Evolutionary conservation across 2,113 vertebrate species (phyloP).

Genomic region (Passer domesticus): DNA sequence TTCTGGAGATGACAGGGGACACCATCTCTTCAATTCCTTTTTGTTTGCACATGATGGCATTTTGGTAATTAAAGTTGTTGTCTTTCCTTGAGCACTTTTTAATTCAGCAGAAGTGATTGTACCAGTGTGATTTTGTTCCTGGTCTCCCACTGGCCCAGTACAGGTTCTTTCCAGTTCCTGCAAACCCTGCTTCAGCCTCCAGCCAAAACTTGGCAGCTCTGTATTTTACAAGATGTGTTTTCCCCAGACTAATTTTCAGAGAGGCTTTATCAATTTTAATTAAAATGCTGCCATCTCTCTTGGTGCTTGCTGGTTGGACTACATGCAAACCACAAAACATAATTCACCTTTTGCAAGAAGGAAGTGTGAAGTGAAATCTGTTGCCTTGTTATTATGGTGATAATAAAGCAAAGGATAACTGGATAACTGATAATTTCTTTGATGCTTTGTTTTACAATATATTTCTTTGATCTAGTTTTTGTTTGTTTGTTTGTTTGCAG

Average conservation of each 20-base stretch:
- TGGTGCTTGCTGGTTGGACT: slow-evolving; percentile 17
- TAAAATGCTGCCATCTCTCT: slow-evolving; percentile 65
- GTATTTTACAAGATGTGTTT: slow-evolving; percentile 43
- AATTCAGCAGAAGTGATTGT: slow-evolving; percentile 24
- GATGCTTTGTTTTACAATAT: background rate
- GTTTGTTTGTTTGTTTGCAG: background rate
- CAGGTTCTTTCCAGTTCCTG: slow-evolving; percentile 18
- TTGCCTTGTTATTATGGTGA: background rate
- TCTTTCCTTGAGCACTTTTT: slow-evolving; percentile 47
- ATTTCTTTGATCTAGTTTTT: background rate
- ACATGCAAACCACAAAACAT: slow-evolving; percentile 31
- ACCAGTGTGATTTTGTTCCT: slow-evolving; percentile 11
- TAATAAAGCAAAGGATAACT: background rate
- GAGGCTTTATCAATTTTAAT: slow-evolving; percentile 73
- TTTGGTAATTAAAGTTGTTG: slow-evolving; percentile 55
- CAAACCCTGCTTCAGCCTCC: slow-evolving; percentile 32
- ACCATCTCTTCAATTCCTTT: background rate
- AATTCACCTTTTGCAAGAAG: slow-evolving; percentile 2
- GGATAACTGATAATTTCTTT: rapidly evolving
- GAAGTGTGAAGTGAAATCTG: background rate
- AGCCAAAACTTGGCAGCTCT: slow-evolving; percentile 56
- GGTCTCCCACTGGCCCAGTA: background rate
- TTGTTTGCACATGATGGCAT: background rate
- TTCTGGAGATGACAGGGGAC: background rate
- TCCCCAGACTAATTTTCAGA: slow-evolving; percentile 61